These are phyloP conservation scores for Tokudaia tokunoshimensis DNA, from an alignment of 2,797 vertebrate species.

Conservation along the genomic window DNA sequence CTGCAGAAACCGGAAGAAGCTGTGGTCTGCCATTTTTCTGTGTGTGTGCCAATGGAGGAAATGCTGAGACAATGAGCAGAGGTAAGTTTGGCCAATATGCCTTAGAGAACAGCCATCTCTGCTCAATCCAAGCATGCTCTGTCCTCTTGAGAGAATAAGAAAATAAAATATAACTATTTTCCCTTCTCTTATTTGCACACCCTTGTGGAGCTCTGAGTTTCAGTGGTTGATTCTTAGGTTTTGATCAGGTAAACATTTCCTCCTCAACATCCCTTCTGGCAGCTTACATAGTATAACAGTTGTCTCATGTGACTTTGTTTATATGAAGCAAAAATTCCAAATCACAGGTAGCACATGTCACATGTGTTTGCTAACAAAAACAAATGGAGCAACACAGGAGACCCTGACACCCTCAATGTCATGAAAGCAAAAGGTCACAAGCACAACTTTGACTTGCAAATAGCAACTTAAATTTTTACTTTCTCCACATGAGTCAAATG, in stretches of 20 bases:
- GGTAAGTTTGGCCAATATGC: neutral
- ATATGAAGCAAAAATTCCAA: neutral
- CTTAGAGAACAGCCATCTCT: neutral
- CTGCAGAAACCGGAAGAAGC: neutral
- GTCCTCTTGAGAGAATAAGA: neutral
- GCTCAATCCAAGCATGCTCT: neutral
- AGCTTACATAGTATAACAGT: neutral
- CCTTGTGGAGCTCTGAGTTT: neutral
- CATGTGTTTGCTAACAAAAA: conserved; percentile 51
- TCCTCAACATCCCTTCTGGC: too few relatives aligned
- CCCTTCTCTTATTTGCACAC: neutral
- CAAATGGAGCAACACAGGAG: neutral
- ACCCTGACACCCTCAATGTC: conserved; percentile 15
- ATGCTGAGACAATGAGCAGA: neutral
- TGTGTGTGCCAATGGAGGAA: neutral
- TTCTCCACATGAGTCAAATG: conserved; percentile 22
- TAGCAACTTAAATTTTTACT: neutral
- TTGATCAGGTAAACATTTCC: neutral
- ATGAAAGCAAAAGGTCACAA: conserved; percentile 13
- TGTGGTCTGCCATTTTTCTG: neutral
- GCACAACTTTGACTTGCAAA: neutral
- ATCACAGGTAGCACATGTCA: neutral
- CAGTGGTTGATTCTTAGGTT: neutral
- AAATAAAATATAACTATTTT: neutral
- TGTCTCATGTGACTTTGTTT: neutral